Base-by-base conservation (phyloP, 92 coral and sea anemone species). In the Epizoanthus illoricatus region DNA sequence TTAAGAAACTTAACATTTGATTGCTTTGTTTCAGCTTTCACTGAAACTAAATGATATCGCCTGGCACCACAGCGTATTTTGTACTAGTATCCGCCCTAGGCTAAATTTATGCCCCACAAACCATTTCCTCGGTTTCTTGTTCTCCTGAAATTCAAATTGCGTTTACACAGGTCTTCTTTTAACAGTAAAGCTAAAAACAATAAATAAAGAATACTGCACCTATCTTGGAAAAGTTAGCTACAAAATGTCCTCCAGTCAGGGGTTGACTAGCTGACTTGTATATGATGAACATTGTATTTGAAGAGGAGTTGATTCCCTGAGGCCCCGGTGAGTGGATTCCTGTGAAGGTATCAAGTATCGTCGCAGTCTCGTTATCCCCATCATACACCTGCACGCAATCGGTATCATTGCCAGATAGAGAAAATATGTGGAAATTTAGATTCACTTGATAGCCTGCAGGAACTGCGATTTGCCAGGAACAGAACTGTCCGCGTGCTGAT, bases 401-500 rank as follows among this genome's bases (percentile, higher is more conserved):
- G 24, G 79, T 55, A 5, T 73, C 65, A 23, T 73, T 73, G 56
- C 64, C 79, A 73, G 64, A 73, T 5, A 52, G 64, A 19, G 64
- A 73, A 55, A 73, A 55, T 54, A 23, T 19, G 5, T 12, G 7
- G 65, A 73, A 73, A 40, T 52, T 55, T 24, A 73, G 42, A 43
- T 52, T 73, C 9, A 73, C 79, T 73, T 73, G 63, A 28, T 73
- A 24, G 64, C 63, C 45, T 54, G 79, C 63, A 42, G 9, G 62
- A 60, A 72, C 76, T n/a, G 76, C 49, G 21, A 72, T 40, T 42
- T 60, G 47, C 76, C 76, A 72, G 60, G 76, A 72, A 45, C 76
- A 72, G 16, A 72, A 72, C 76, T 72, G 76, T 2, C 76, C 76
- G 63, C 79, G 64, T 43, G 79, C 65, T 73, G 56, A 62, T 73